Conservation (phyloP, 37 sponge, comb jelly and placozoan species). For the Diacarnus erythraeanus region DNA sequence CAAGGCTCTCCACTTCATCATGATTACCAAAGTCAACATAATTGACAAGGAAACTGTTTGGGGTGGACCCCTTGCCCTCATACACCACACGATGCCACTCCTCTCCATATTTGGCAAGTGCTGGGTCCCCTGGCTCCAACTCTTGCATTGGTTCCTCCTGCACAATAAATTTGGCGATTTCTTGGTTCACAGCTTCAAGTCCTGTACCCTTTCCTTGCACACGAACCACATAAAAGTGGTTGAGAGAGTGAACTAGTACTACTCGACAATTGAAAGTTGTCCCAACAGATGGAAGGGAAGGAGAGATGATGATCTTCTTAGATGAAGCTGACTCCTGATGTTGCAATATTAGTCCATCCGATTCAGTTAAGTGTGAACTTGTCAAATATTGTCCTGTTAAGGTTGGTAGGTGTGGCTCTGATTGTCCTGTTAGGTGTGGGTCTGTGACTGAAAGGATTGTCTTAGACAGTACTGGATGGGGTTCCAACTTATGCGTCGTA, state of each 20-base stretch:
- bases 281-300: not conserved
- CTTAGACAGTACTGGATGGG: not conserved
- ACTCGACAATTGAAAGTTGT: not conserved
- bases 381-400: too few species aligned
- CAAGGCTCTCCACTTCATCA: not conserved
- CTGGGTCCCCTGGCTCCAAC: not conserved
- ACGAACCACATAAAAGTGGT: not conserved
- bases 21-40: constrained; percentile 28
- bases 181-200: not conserved
- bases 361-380: too few species aligned
- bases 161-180: not conserved
- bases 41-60: not conserved
- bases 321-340: not conserved
- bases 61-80: not conserved
- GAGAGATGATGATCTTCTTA: not conserved
- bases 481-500: not conserved
- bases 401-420: not conserved
- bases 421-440: not conserved
- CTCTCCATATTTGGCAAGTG: not conserved
- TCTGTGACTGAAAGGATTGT: not conserved
- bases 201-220: not conserved
- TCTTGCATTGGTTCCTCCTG: not conserved
- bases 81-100: not conserved
- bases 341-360: not conserved
- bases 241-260: not conserved